Percentiles rank a stretch among this genome's conserved stretches.
Conservation (phyloP, 2,113 vertebrate genomes). For the Pelodiscus sinensis region DNA sequence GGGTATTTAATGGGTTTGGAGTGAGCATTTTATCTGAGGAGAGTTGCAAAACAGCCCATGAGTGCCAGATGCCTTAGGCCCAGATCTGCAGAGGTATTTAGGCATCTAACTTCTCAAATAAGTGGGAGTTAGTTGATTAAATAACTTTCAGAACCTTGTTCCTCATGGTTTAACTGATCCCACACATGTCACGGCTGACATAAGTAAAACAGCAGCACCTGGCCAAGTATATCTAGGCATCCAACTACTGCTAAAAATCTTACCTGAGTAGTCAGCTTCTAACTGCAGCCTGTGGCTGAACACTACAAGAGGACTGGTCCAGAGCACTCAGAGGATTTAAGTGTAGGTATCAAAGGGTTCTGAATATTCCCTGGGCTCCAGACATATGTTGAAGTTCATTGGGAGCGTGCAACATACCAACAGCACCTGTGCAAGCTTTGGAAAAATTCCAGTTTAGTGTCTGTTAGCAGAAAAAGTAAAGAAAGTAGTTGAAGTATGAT, state of each 20-base stretch:
- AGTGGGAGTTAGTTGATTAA: background rate
- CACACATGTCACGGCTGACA: background rate
- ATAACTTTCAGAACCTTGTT: background rate
- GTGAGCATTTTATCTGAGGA: background rate
- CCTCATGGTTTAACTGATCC: background rate
- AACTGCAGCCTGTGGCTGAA: no score
- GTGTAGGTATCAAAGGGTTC: background rate
- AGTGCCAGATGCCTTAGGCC: background rate
- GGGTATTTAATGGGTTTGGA: background rate
- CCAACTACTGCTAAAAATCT: background rate
- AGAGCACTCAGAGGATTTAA: background rate
- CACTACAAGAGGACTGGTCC: no score
- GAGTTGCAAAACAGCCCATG: background rate
- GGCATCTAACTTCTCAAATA: background rate
- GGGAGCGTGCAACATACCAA: background rate
- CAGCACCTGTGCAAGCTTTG: background rate
- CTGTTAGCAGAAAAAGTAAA: background rate
- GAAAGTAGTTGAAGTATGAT: background rate
- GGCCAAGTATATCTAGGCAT: background rate
- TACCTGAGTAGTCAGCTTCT: background rate
- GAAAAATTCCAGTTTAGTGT: background rate
- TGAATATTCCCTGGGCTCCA: background rate
- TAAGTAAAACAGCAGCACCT: background rate
- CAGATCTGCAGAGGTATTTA: background rate
- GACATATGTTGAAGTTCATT: background rate